Evolutionary conservation across 2,888 invertebrate species (phyloP).

Genomic region (Rhagophthalmus giganteus): DNA sequence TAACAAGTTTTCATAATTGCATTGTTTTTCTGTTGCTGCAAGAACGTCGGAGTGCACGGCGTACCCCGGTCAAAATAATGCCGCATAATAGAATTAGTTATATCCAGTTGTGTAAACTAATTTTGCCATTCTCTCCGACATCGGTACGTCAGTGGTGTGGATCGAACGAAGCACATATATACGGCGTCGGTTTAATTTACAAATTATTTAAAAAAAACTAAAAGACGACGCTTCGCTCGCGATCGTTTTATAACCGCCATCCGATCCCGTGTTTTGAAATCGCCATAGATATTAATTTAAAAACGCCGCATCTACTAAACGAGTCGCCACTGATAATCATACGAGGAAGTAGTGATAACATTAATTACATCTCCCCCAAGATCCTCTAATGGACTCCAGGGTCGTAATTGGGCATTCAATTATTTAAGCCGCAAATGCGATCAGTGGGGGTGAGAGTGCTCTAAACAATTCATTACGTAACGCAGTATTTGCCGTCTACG

Average conservation of each 20-base stretch:
- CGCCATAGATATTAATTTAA: no score
- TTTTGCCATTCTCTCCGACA: no score
- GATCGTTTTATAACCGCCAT: background rate
- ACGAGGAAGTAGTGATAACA: slow-evolving; percentile 35
- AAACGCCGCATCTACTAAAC: background rate
- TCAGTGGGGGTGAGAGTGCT: slow-evolving; percentile 46
- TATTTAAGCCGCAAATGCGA: slow-evolving; percentile 40
- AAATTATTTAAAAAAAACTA: background rate
- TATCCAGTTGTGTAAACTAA: no score
- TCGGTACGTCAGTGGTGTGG: no score
- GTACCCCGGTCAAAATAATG: no score
- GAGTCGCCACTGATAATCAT: slow-evolving; percentile 12
- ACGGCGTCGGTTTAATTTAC: no score
- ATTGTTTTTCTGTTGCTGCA: no score
- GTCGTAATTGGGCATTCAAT: slow-evolving; percentile 48
- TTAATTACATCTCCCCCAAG: slow-evolving; percentile 41
- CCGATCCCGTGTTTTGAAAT: background rate
- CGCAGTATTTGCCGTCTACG: slow-evolving; percentile 25
- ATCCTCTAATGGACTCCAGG: slow-evolving; percentile 42
- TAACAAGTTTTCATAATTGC: no score
- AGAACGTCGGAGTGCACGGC: no score
- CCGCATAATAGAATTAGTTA: no score
- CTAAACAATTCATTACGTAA: slow-evolving; percentile 32
- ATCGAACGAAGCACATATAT: no score
- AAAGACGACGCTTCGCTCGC: background rate